phyloP scores from a whole-genome alignment of 2,888 invertebrate genomes.

The Neocrepidodera transversa region DNA sequence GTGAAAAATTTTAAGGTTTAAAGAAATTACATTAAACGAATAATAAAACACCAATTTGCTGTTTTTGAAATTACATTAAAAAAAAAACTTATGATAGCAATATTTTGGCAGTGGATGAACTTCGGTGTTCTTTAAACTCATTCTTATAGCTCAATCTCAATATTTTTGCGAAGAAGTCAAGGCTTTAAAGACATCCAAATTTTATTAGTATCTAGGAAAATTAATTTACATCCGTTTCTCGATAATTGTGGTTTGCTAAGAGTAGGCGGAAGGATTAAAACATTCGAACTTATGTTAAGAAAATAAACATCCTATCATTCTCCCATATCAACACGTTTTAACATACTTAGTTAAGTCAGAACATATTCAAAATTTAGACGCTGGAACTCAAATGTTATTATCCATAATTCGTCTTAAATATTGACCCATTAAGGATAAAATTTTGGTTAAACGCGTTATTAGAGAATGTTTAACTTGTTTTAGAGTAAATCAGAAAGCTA shows the following conservation, averaged over 20 bases:
- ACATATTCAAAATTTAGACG: no score
- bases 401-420: not conserved
- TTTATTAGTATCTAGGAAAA: not conserved
- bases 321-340: slow-evolving; percentile 7
- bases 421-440: not conserved
- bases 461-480: not conserved
- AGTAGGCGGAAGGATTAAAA: slow-evolving; percentile 10
- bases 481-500: not conserved
- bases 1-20: no score
- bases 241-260: not conserved
- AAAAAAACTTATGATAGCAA: no score
- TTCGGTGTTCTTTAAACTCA: no score
- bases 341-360: not conserved
- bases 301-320: slow-evolving; percentile 9
- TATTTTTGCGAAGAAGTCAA: not conserved
- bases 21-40: no score
- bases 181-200: not conserved
- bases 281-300: slow-evolving; percentile 8
- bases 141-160: not conserved
- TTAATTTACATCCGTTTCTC: not conserved
- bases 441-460: not conserved
- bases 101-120: no score
- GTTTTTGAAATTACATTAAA: no score
- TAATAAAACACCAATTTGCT: no score
- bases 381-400: no score